A percentile compares a stretch with the other conserved stretches of the same genome.
These are phyloP conservation scores for Scaptomyza tumidula DNA, from an alignment of 2,888 invertebrate species.

Conservation along the genomic window DNA sequence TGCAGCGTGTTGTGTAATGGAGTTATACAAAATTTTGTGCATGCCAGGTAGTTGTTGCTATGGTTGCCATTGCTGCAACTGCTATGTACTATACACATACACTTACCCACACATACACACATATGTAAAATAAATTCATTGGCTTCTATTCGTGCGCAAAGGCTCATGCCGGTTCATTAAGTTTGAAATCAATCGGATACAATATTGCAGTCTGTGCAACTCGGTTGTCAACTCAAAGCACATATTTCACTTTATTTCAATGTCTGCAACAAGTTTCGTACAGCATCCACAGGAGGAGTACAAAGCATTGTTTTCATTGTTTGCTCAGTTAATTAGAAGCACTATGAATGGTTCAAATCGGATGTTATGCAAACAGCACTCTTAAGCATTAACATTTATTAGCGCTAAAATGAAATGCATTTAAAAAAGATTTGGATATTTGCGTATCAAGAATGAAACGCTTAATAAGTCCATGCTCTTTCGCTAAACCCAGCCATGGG, in stretches of 20 bases:
- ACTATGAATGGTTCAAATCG: slow-evolving; percentile 4
- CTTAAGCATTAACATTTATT: neutral
- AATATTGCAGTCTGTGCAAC: slow-evolving; percentile 19
- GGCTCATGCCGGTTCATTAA: slow-evolving; percentile 60
- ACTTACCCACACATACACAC: slow-evolving; percentile 1
- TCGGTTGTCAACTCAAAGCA: slow-evolving; percentile 3
- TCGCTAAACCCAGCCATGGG: too few relatives aligned
- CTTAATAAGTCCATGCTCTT: too few relatives aligned
- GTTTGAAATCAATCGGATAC: slow-evolving; percentile 55
- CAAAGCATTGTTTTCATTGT: slow-evolving; percentile 48
- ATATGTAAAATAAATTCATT: slow-evolving; percentile 44
- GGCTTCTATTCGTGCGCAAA: slow-evolving; percentile 31
- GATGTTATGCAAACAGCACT: too few relatives aligned
- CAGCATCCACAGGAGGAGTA: slow-evolving; percentile 19
- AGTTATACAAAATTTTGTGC: slow-evolving; percentile 44
- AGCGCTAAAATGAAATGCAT: neutral
- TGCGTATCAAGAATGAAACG: too few relatives aligned
- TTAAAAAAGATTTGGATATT: too few relatives aligned
- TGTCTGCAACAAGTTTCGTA: slow-evolving; percentile 21
- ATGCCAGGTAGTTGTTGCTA: slow-evolving; percentile 28
- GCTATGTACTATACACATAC: slow-evolving; percentile 9
- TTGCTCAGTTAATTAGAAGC: slow-evolving; percentile 53
- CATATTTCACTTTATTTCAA: slow-evolving; percentile 8
- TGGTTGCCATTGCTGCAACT: slow-evolving; percentile 6
- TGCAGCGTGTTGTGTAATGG: slow-evolving; percentile 37